A percentile compares a stretch with the other conserved stretches of the same genome.
phyloP scores from a whole-genome alignment of 1,140 invertebrate genomes.

The Sarcophaga bullata region DNA sequence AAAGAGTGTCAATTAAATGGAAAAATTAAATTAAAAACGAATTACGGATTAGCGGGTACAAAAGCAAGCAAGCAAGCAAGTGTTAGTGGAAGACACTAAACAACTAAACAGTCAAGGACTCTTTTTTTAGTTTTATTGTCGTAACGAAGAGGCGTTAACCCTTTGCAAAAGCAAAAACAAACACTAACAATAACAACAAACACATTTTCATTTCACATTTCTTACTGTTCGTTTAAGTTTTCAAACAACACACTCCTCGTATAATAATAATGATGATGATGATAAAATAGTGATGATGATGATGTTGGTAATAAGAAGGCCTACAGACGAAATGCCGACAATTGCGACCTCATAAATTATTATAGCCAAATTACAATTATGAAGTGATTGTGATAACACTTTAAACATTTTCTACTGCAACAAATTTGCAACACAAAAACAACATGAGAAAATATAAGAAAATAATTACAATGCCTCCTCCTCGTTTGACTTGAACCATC shows the following conservation, averaged over 20 bases:
- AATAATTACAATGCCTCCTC: too few relatives aligned
- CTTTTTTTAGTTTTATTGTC: neutral
- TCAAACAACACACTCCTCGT: too few relatives aligned
- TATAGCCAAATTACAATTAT: neutral
- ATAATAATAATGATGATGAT: too few relatives aligned
- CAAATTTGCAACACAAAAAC: neutral
- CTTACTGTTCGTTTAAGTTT: too few relatives aligned
- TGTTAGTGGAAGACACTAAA: neutral
- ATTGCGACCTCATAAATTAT: slow-evolving; percentile 15
- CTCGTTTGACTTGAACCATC: too few relatives aligned
- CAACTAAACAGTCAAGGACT: neutral
- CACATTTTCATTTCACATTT: neutral
- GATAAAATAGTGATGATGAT: too few relatives aligned
- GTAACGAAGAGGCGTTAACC: slow-evolving; percentile 33
- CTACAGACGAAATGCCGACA: slow-evolving; percentile 19
- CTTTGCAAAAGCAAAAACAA: neutral
- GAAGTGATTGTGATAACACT: neutral
- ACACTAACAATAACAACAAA: slow-evolving; percentile 15
- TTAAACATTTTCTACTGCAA: neutral
- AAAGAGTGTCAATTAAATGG: neutral
- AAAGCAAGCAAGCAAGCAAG: neutral
- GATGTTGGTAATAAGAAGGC: neutral
- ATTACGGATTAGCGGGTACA: neutral
- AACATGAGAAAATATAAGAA: neutral
- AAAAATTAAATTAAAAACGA: neutral